Base-by-base conservation (phyloP, 2,888 invertebrate species). In the Ichneumoninae sp. region DNA sequence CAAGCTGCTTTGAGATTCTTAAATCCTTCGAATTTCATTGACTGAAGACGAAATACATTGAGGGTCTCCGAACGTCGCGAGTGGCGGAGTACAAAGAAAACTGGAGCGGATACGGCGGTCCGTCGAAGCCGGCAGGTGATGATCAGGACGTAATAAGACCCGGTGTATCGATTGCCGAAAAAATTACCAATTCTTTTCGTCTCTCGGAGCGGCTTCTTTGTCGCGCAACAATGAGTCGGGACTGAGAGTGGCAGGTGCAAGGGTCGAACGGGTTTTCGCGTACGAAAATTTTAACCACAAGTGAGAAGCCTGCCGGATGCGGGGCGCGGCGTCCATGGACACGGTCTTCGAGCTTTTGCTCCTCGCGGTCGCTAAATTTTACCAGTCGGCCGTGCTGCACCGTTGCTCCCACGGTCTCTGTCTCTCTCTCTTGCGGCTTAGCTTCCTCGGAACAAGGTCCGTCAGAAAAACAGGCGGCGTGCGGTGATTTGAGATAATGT, bases 71-170 rank as follows among this genome's bases (percentile, higher is more conserved):
- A 33, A 10, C 47, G 16, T 50, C 19, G 26, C 4, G 33, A 62
- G 5, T 47, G 33, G n/a, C 7, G 10, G 40, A 70, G 62, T 36
- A n/a, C 52, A 40, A 8, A 16, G 22, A 16, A 40, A 44, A 26
- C 4, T 40, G 30, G 57, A 77, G 22, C 81, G 82, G 82, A 82
- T 82, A 57, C 77, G 57, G 82, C 76, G 82, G 82, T 82, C 57
- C 71, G 22, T 33, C 65, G 22, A 60, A 40, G 65, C 22, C 33
- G 69, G 80, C 65, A 80, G 68, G 60, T 69, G 80, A 80, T 70
- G 60, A 60, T 19, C 57, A 71, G 10, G 8, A 50, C 26, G 76
- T 65, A 72, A 52, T 40, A 44, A 66, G 19, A 40, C 19, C 36
- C 36, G 66, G 26, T 5, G 40, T 70, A 71, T 82, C 54, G 77